phyloP scores from a whole-genome alignment of 64 coral and sea anemone species.

The Orbicella faveolata region DNA sequence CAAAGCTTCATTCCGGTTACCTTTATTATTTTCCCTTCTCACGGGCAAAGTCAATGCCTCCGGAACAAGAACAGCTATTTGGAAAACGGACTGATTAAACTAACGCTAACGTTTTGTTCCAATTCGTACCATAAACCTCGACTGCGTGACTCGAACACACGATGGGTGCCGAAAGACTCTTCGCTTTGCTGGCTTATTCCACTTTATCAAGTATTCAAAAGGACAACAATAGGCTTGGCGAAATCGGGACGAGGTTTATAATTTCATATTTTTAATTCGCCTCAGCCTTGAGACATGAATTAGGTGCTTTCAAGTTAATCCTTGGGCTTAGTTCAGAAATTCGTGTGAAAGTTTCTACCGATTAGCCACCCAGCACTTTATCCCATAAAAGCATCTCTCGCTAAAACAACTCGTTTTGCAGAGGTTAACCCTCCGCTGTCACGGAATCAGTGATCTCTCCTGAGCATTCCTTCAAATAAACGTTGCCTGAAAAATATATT shows the following conservation, averaged over 20 bases:
- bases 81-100: background rate
- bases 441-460: too few relatives aligned
- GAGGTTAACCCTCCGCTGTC: too few relatives aligned
- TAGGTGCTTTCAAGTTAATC: background rate
- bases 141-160: constrained; percentile 1
- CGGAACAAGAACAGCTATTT: background rate
- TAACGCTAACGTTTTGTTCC: background rate
- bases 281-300: background rate
- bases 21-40: background rate
- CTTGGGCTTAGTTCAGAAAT: background rate
- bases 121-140: background rate
- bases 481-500: too few relatives aligned
- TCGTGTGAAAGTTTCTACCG: background rate
- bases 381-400: background rate
- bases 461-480: too few relatives aligned
- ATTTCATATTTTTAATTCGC: constrained; percentile 19
- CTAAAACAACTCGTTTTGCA: background rate
- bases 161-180: background rate
- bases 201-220: background rate
- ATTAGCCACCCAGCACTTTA: background rate
- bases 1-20: background rate
- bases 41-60: background rate
- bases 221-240: background rate
- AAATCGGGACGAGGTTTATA: background rate
- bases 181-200: constrained; percentile 30